Conservation (phyloP, 2,113 vertebrate species). For the Lipotes vexillifer region DNA sequence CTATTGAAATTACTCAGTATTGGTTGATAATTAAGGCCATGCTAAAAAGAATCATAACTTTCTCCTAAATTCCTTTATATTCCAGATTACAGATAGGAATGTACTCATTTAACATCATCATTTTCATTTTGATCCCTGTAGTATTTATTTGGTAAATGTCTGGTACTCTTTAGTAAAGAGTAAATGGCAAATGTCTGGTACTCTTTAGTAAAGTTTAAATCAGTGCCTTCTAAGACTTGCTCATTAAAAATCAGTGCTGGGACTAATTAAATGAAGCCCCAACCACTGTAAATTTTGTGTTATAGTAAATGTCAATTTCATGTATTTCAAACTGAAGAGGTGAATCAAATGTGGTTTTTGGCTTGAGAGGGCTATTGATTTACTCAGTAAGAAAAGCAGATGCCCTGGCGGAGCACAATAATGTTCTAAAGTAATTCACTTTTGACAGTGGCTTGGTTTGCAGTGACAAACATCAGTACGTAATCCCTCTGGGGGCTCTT, state of each 20-base stretch:
- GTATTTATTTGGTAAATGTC: neutral
- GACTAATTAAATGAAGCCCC: slow-evolving; percentile 20
- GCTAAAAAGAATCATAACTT: neutral
- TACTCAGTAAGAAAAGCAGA: neutral
- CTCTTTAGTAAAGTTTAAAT: slow-evolving; percentile 24
- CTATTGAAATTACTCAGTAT: neutral
- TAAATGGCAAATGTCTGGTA: neutral
- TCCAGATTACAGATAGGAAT: neutral
- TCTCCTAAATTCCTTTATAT: neutral
- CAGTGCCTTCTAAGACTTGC: neutral
- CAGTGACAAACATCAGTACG: neutral
- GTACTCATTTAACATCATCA: neutral
- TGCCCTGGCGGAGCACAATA: neutral
- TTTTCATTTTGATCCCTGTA: neutral
- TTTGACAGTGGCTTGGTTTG: neutral
- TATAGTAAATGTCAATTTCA: neutral
- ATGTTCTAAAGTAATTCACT: neutral
- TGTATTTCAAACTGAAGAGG: slow-evolving; percentile 31
- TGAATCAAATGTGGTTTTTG: slow-evolving; percentile 14
- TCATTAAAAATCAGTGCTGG: slow-evolving; percentile 41
- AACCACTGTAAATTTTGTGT: slow-evolving; percentile 16
- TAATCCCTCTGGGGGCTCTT: neutral
- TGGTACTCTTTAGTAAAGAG: neutral
- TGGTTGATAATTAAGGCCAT: neutral
- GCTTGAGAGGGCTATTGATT: neutral